A percentile compares a stretch with the other conserved stretches of the same genome.
Evolutionary conservation across 2,113 vertebrate species (phyloP).

Genomic region (Panthera tigris): DNA sequence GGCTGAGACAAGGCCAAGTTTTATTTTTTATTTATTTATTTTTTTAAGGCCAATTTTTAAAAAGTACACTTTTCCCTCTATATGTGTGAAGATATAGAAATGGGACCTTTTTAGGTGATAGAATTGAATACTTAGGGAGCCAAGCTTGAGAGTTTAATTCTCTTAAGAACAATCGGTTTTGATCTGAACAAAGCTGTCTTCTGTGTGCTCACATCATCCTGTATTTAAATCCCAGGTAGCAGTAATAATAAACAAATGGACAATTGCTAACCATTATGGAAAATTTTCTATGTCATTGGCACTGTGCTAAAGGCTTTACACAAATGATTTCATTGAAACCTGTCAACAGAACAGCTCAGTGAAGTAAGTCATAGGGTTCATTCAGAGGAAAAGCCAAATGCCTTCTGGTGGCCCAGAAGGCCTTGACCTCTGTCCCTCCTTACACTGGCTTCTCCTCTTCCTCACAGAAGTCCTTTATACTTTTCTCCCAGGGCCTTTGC

Average conservation of each 20-base stretch:
- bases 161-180: background rate
- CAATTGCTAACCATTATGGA: background rate
- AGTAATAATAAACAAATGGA: background rate
- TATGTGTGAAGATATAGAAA: background rate
- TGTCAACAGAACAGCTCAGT: background rate
- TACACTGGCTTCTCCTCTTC: background rate
- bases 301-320: background rate
- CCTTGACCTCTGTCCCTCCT: background rate
- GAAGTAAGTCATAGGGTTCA: background rate
- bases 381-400: background rate
- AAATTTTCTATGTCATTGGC: background rate
- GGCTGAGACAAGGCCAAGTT: conserved; percentile 32
- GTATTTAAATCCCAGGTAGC: background rate
- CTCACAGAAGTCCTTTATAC: too few relatives aligned
- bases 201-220: background rate
- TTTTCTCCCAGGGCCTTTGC: background rate
- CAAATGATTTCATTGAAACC: background rate
- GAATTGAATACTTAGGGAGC: background rate
- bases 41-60: background rate
- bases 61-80: background rate
- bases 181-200: background rate
- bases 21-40: background rate
- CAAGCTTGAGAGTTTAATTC: background rate
- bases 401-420: background rate
- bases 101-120: background rate